These are phyloP conservation scores for Zophobas morio DNA, from an alignment of 1,140 invertebrate species.

Conservation along the genomic window DNA sequence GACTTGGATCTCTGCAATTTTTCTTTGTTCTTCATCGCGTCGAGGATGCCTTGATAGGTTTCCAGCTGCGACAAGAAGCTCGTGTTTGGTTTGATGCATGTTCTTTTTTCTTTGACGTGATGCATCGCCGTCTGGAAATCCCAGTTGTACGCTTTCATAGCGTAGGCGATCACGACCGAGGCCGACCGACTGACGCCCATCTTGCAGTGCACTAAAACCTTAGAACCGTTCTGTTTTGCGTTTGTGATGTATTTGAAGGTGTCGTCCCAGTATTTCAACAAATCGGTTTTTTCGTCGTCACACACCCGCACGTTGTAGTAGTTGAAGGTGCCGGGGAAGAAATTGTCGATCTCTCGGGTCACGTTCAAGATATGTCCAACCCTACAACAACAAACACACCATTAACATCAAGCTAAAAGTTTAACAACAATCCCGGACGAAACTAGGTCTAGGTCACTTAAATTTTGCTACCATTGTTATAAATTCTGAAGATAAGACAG, in stretches of 20 bases:
- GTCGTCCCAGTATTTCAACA: constrained; percentile 97
- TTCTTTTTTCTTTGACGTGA: constrained; percentile 91
- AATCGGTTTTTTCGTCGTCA: constrained; percentile 96
- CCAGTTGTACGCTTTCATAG: constrained; percentile 98
- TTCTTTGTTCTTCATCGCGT: constrained; percentile 96
- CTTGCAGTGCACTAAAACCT: constrained; percentile 97
- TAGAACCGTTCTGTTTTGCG: constrained; percentile 90
- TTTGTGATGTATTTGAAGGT: constrained; percentile 97
- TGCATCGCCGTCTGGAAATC: constrained; percentile 90
- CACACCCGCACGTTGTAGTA: constrained; percentile 97
- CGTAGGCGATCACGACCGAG: constrained; percentile 97
- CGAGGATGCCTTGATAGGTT: constrained; percentile 95
- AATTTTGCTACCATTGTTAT: no score
- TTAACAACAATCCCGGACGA: no score
- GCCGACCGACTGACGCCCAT: constrained; percentile 99
- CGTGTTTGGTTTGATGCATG: constrained; percentile 95
- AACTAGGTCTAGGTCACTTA: no score
- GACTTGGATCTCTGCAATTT: constrained; percentile 93
- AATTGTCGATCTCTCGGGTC: constrained; percentile 98
- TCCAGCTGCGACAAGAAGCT: constrained; percentile 95
- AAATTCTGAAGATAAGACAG: no score
- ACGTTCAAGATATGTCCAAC: constrained; percentile 97
- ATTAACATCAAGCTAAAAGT: neutral
- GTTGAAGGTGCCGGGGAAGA: constrained; percentile 97
- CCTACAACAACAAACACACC: constrained; percentile 72